Conservation (phyloP, 2,888 invertebrate genomes). For the Rhagium mordax region DNA sequence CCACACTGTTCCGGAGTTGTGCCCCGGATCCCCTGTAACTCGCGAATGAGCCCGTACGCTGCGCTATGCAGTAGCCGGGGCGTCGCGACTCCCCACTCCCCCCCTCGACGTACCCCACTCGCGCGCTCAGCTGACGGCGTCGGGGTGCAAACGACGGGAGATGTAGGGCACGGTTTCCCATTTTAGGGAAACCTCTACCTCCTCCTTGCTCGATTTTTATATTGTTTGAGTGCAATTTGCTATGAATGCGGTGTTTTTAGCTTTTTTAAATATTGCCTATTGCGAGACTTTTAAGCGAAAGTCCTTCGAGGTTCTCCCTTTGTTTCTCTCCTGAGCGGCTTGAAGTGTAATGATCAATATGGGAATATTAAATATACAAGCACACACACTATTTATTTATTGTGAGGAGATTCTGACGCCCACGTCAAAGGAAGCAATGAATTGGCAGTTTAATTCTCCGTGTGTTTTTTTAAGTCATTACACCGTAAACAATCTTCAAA, state of each 20-base stretch:
- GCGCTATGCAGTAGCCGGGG: conserved; percentile 68
- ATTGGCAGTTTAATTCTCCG: too few relatives aligned
- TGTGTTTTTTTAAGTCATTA: too few relatives aligned
- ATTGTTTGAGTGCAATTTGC: neutral
- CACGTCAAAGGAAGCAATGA: too few relatives aligned
- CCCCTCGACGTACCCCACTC: conserved; percentile 42
- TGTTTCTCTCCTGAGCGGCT: neutral
- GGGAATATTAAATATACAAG: too few relatives aligned
- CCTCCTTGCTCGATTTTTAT: neutral
- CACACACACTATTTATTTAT: too few relatives aligned
- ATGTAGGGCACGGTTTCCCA: conserved; percentile 2
- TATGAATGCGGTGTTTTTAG: neutral
- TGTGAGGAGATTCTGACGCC: too few relatives aligned
- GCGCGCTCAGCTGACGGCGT: conserved; percentile 47
- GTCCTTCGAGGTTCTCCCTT: neutral
- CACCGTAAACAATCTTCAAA: too few relatives aligned
- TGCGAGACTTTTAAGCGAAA: too few relatives aligned
- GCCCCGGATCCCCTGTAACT: conserved; percentile 65
- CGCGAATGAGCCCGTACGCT: conserved; percentile 67
- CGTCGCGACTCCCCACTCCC: conserved; percentile 49
- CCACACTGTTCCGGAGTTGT: conserved; percentile 61
- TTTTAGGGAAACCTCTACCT: neutral
- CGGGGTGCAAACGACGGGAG: conserved; percentile 10
- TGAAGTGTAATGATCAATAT: too few relatives aligned
- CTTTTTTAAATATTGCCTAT: too few relatives aligned